Percentiles rank a stretch among this genome's conserved stretches.
Conservation (phyloP, 2,113 vertebrate species). For the Aegithalos caudatus region DNA sequence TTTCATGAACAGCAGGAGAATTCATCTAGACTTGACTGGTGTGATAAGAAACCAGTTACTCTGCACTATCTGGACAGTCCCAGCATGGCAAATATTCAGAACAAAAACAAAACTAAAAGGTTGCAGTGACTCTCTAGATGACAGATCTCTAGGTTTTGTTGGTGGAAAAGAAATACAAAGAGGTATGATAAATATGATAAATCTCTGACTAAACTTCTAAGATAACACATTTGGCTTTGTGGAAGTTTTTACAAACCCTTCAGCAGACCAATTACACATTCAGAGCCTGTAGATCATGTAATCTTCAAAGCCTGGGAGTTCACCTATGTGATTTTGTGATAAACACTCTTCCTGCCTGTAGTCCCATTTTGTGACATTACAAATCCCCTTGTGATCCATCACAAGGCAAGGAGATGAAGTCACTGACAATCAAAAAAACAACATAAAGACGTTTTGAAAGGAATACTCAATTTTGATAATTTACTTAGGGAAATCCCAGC, state of each 20-base stretch:
- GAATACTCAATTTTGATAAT: background rate
- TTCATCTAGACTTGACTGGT: background rate
- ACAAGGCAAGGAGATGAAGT: background rate
- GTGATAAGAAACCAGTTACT: background rate
- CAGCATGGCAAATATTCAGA: background rate
- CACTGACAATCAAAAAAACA: background rate
- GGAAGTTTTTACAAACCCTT: background rate
- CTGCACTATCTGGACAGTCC: background rate
- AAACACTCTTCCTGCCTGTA: background rate
- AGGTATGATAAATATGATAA: background rate
- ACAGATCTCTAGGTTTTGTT: background rate
- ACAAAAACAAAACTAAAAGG: background rate
- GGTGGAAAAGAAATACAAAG: background rate
- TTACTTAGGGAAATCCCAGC: background rate
- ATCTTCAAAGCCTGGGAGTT: background rate
- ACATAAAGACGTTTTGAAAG: background rate
- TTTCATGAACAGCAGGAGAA: background rate
- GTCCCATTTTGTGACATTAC: background rate
- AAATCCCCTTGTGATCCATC: conserved; percentile 5
- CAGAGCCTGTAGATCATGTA: background rate
- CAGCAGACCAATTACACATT: background rate
- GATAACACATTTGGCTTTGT: background rate
- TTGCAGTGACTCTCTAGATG: background rate
- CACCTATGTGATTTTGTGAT: background rate
- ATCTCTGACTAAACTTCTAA: background rate